Evolutionary conservation across 2,113 vertebrate genomes (phyloP), one percentile per base, ranked within the genome.

Genomic region (Riparia riparia): DNA sequence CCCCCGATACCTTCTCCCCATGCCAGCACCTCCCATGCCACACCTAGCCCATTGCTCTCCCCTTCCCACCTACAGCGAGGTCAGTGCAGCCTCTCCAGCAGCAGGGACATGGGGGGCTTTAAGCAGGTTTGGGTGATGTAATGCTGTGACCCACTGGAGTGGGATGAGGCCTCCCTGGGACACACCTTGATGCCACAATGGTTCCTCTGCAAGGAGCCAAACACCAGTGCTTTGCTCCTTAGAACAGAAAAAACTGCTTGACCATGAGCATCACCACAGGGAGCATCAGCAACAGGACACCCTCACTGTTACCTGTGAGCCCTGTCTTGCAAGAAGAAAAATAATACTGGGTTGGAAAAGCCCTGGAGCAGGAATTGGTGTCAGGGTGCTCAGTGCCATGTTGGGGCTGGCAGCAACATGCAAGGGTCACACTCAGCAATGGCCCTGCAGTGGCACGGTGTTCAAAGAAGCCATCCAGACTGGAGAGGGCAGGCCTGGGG

Each of bases 381-480:
- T 29, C 15, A 14, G 73, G 57, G 53, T 31, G 57, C 63, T 73
- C 63, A 73, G 79, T 4, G 6, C 37, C 5, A 0, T 3, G 1
- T 0, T 8, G 2, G 57, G 49, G 58, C 37, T 9, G 28, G 45
- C 20, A 25, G 69, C 50, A 81, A 12, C 9, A 2, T 0, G 25
- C 31, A 14, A 51, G 41, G 37, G 22, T 21, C 9, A 77, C 3
- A 31, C 54, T 69, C 12, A 4, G 5, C 4, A 28, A 28, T 11
- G 37, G 71, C 42, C 61, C 29, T 11, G 32, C 56, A 66, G 60
- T 13, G 10, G 72, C 49, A 31, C 3, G 0, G 2, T 9, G 70
- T 76, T 64, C 5, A 73, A 73, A 74, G 81, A 96, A 96, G 65
- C 68, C 37, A 42, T 22, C 60, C 86, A 90, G 91, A 89, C 91